Evolutionary conservation across 2,888 invertebrate species (phyloP).

Genomic region (Pseudanteris insignis): DNA sequence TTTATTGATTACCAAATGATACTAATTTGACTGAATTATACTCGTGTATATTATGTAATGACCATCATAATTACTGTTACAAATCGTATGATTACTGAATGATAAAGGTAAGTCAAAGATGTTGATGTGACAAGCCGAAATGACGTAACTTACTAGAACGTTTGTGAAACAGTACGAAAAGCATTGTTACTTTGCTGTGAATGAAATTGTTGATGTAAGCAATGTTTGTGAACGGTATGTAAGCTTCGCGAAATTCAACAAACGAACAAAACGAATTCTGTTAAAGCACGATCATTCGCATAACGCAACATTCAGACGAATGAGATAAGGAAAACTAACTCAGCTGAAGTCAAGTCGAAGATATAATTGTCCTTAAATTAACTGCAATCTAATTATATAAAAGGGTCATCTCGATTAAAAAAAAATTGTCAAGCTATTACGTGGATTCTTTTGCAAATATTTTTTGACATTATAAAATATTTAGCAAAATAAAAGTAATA

Average conservation of each 20-base stretch:
- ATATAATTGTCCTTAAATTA: conserved; percentile 34
- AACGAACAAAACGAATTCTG: conserved; percentile 5
- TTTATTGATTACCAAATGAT: no score
- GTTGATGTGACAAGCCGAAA: conserved; percentile 24
- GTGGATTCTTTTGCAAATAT: conserved; percentile 12
- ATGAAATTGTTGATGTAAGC: conserved; percentile 23
- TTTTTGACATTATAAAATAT: no score
- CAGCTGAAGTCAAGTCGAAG: conserved; percentile 26
- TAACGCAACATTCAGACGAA: conserved; percentile 16
- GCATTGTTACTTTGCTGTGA: conserved; percentile 44
- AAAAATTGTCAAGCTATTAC: conserved; percentile 48
- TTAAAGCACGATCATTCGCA: conserved; percentile 11
- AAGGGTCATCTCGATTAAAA: conserved; percentile 54
- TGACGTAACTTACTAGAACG: conserved; percentile 45
- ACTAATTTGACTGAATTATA: no score
- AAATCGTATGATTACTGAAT: conserved; percentile 18
- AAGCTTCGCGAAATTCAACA: conserved; percentile 20
- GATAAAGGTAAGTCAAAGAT: conserved; percentile 10
- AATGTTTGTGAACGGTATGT: conserved; percentile 6
- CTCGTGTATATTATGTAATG: background rate
- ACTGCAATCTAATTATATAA: conserved; percentile 49
- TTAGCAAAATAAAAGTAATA: no score
- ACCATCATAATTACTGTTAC: conserved; percentile 24
- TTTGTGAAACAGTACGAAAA: conserved; percentile 47
- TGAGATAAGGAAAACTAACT: conserved; percentile 45